These are phyloP conservation scores for Drosophila nasuta DNA, from an alignment of 1,140 invertebrate species.

Conservation along the genomic window DNA sequence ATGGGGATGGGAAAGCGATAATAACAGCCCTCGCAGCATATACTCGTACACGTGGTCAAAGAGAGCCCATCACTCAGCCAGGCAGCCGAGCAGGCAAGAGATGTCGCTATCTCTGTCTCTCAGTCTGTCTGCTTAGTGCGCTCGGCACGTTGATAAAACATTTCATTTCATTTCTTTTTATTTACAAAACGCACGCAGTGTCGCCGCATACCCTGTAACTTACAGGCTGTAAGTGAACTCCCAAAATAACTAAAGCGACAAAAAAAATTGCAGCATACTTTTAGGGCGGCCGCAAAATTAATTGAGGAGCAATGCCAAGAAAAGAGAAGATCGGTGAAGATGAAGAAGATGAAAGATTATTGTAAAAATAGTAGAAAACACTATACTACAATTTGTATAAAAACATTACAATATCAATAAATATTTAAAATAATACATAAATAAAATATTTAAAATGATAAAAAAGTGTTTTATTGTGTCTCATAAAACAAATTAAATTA, in stretches of 20 bases:
- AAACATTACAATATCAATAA: too few relatives aligned
- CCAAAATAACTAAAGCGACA: too few relatives aligned
- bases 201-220: constrained; percentile 31
- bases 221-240: too few relatives aligned
- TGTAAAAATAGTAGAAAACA: too few relatives aligned
- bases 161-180: constrained; percentile 77
- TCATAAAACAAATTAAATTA: too few relatives aligned
- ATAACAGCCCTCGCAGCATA: constrained; percentile 44
- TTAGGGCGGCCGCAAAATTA: not conserved
- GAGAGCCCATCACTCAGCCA: constrained; percentile 62
- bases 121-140: constrained; percentile 65
- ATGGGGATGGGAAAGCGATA: constrained; percentile 48
- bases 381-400: too few relatives aligned
- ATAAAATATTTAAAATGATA: too few relatives aligned
- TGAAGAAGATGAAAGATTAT: too few relatives aligned
- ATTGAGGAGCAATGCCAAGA: not conserved
- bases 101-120: not conserved
- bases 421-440: too few relatives aligned
- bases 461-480: too few relatives aligned
- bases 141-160: constrained; percentile 80
- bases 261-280: constrained; percentile 13
- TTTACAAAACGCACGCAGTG: constrained; percentile 70
- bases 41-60: constrained; percentile 50
- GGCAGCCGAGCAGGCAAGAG: not conserved
- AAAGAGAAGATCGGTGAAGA: too few relatives aligned